phyloP scores from a whole-genome alignment of 2,888 invertebrate genomes.

The Cyclophora albipunctata region DNA sequence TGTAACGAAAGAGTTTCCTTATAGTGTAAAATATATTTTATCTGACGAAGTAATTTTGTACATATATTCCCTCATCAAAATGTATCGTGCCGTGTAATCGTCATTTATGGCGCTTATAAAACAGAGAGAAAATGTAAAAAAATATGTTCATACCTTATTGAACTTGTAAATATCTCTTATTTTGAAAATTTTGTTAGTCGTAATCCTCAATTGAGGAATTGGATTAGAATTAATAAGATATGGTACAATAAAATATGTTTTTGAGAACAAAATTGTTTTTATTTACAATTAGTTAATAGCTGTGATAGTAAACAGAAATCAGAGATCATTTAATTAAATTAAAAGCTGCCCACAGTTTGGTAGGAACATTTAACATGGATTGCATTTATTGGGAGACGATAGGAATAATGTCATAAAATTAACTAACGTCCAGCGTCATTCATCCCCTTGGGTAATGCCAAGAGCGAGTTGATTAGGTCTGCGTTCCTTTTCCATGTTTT shows the following conservation, averaged over 20 bases:
- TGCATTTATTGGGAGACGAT: not conserved
- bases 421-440: constrained; percentile 81
- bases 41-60: no score
- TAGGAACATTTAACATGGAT: not conserved
- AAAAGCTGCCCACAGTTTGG: not conserved
- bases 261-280: constrained; percentile 19
- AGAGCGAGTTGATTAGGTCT: constrained; percentile 83
- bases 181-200: constrained; percentile 5
- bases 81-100: no score
- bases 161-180: constrained; percentile 16
- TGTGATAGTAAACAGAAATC: no score
- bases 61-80: no score
- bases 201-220: constrained; percentile 17
- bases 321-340: no score
- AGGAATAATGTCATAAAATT: not conserved
- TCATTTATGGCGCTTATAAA: no score
- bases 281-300: constrained; percentile 3
- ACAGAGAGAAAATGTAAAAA: constrained; percentile 9
- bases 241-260: constrained; percentile 28
- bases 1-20: no score
- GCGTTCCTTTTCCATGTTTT: constrained; percentile 78
- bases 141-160: constrained; percentile 2
- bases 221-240: constrained; percentile 19
- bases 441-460: constrained; percentile 84
- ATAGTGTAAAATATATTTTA: no score